Evolutionary conservation across 2,888 invertebrate species (phyloP), one percentile per base, ranked within the genome.

Genomic region (Deilephila porcellus): DNA sequence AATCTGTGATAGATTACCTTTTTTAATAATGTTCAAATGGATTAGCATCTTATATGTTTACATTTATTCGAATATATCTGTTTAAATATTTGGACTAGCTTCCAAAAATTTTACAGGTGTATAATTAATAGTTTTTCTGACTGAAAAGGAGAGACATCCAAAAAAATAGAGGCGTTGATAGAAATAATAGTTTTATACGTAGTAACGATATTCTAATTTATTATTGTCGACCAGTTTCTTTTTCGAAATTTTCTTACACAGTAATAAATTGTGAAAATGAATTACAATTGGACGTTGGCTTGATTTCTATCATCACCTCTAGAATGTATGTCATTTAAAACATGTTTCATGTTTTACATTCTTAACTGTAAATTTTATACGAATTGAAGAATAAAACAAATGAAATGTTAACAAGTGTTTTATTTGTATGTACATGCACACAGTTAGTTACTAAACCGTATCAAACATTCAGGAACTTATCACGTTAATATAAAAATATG

Each of bases 341-440:
- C n/a, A 20, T 60, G 20, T 60, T 29, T 29, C 60, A 45, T 45
- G 37, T 45, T 64, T 20, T 25, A 64, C 32, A 19, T 63, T 19
- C 34, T 32, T 64, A 14, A 45, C 20, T 52, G n/a, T 52, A 64
- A 8, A 67, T 52, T 45, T 67, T 67, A 52, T 67, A 67, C 17
- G 67, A 29, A 45, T 45, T 60, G 64, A 77, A 71, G 74, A 78
- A 81, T 77, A 76, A 81, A 80, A 77, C 71, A 70, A 81, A 75
- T 37, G 73, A 77, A 79, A 80, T 77, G 70, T 80, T 81, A 81
- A 82, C 81, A 74, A 80, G 74, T 70, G 74, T 81, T 80, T 81
- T 80, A 82, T 81, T 81, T 82, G 77, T 81, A 76, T 52, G 37
- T 64, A 63, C 63, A 45, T 52, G 67, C 20, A 67, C 52, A 67